Evolutionary conservation across 64 coral and sea anemone genomes (phyloP), one percentile per base, ranked within the genome.

Genomic region (Hydrozoanthus tunicans): DNA sequence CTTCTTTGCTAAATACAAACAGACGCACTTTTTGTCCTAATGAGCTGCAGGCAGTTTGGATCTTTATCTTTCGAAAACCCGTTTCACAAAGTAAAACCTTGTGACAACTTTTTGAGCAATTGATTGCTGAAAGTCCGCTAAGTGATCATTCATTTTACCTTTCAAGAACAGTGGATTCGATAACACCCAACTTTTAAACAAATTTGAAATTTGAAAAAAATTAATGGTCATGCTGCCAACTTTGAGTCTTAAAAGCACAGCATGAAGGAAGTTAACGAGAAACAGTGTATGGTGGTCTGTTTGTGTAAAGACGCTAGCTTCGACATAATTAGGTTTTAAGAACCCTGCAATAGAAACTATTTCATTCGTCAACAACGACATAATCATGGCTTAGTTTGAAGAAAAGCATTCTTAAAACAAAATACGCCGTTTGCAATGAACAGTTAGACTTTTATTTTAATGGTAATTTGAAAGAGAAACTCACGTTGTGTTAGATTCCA

Each of bases 291-390:
- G 84, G 70, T 88, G 84, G 68, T 88, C 84, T 88, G 84, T 75
- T 88, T 88, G 70, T 67, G 74, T 88, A 88, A 88, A 11, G 5
- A 20, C 56, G 3, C 7, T 11, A 20, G 15, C 9, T 43, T 23
- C 55, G 11, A 9, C 6, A 32, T 86, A 73, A 88, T 75, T 88
- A 56, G 69, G 84, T 60, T 88, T 72, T 75, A 60, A 75, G 73
- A 73, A 60, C 23, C 79, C 20, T 20, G 26, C 79, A 81, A 25
- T 26, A 61, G 4, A 27, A 60, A 53, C 43, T 61, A 12, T 81
- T 62, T 81, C 26, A 63, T 63, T 62, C 15, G 11, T 51, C 79
- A 62, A 81, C 55, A 62, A 81, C 24, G n/a, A 11, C 3, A 76
- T 76, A 4, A 12, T 51, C 6, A 8, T 9, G 9, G 14, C 12